Percentiles rank a stretch among this genome's conserved stretches.
Conservation (phyloP, 64 coral and sea anemone genomes). For the Exaiptasia diaphana region DNA sequence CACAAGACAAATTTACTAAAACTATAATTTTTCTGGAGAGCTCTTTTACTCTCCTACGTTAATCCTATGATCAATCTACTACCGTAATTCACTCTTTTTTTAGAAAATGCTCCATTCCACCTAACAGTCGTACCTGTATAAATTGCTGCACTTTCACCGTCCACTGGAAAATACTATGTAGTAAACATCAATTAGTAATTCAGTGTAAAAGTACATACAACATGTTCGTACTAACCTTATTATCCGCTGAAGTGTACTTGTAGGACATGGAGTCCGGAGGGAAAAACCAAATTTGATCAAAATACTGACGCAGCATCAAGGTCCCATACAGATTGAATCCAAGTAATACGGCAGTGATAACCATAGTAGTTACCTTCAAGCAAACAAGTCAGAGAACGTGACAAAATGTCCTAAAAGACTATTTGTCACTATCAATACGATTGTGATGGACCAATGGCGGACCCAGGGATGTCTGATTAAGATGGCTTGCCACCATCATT, state of each 20-base stretch:
- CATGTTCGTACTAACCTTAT: conserved; percentile 39
- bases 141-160: conserved; percentile 48
- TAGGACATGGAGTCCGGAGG: conserved; percentile 62
- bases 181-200: neutral
- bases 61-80: too few relatives aligned
- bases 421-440: neutral
- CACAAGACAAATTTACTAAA: too few relatives aligned
- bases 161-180: conserved; percentile 65
- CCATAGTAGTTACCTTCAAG: conserved; percentile 71
- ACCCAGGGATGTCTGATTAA: too few relatives aligned
- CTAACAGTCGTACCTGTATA: conserved; percentile 81
- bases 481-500: too few relatives aligned
- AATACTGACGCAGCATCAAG: conserved; percentile 63
- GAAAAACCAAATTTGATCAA: conserved; percentile 82
- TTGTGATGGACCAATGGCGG: neutral
- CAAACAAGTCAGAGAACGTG: neutral
- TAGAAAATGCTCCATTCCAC: too few relatives aligned
- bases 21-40: too few relatives aligned
- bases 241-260: conserved; percentile 47
- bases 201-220: neutral
- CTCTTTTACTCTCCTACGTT: too few relatives aligned
- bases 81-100: too few relatives aligned
- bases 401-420: too few relatives aligned
- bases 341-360: conserved; percentile 60
- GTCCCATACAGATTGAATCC: conserved; percentile 92